A percentile compares a stretch with the other conserved stretches of the same genome.
These are phyloP conservation scores for Ectropis crepuscularia DNA, from an alignment of 2,888 invertebrate species.

Conservation along the genomic window DNA sequence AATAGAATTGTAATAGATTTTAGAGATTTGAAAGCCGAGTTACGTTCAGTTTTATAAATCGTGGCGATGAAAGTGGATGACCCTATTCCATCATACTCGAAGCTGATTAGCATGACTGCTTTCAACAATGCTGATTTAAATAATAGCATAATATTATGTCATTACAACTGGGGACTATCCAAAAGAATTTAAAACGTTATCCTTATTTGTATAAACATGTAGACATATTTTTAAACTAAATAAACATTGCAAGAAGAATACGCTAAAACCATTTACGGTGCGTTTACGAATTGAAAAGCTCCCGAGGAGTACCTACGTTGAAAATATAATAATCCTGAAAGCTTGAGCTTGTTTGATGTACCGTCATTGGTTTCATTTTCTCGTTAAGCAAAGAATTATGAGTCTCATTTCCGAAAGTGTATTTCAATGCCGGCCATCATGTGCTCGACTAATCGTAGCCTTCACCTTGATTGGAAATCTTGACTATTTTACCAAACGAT, in stretches of 20 bases:
- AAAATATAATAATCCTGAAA: background rate
- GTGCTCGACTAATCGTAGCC: constrained; percentile 23
- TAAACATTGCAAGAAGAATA: no score
- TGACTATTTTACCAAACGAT: constrained; percentile 18
- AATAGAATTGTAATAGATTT: constrained; percentile 20
- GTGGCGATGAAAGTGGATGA: constrained; percentile 8
- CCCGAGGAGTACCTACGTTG: background rate
- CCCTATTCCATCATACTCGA: no score
- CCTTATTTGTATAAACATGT: no score
- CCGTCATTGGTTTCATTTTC: constrained; percentile 9
- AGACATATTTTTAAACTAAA: no score
- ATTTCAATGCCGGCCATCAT: constrained; percentile 24
- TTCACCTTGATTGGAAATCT: constrained; percentile 31
- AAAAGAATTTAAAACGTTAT: no score
- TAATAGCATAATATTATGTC: no score
- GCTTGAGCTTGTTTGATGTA: background rate
- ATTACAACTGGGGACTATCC: no score
- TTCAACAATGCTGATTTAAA: background rate
- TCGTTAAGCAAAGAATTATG: constrained; percentile 4
- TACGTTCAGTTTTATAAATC: constrained; percentile 3
- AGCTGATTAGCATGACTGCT: background rate
- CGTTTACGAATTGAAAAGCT: no score
- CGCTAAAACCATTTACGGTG: no score
- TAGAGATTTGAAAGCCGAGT: constrained; percentile 17
- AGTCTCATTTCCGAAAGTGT: constrained; percentile 19